Evolutionary conservation across 2,888 invertebrate species (phyloP).

Genomic region (Cerceris ruficornis): DNA sequence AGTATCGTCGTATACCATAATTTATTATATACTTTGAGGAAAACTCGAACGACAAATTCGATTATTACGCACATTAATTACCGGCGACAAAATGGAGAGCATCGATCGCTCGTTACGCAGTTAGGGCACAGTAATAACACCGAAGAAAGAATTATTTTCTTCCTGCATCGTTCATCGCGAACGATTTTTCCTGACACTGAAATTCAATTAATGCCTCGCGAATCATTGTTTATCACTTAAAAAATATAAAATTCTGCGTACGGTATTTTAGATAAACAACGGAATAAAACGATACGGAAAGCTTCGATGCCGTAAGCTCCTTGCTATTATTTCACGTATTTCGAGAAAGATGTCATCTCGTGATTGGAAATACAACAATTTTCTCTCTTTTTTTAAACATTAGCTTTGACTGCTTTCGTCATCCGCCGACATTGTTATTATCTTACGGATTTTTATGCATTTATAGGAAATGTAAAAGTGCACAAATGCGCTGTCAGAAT

Average conservation of each 20-base stretch:
- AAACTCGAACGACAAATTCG: conserved; percentile 43
- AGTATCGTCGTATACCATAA: background rate
- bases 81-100: conserved; percentile 40
- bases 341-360: no score
- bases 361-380: no score
- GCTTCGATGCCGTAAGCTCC: no score
- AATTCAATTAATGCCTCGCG: background rate
- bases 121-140: conserved; percentile 46
- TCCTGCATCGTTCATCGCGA: conserved; percentile 1
- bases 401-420: no score
- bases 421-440: no score
- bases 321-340: no score
- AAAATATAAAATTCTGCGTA: background rate
- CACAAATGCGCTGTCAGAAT: no score
- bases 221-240: background rate
- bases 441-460: no score
- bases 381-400: no score
- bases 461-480: no score
- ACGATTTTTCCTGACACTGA: background rate
- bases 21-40: conserved; percentile 31
- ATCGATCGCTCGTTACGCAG: conserved; percentile 54
- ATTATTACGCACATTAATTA: conserved; percentile 51
- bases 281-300: no score
- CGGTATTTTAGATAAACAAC: no score
- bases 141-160: conserved; percentile 44